phyloP scores from a whole-genome alignment of 2,113 vertebrate species.

The Corydoras maculifer region DNA sequence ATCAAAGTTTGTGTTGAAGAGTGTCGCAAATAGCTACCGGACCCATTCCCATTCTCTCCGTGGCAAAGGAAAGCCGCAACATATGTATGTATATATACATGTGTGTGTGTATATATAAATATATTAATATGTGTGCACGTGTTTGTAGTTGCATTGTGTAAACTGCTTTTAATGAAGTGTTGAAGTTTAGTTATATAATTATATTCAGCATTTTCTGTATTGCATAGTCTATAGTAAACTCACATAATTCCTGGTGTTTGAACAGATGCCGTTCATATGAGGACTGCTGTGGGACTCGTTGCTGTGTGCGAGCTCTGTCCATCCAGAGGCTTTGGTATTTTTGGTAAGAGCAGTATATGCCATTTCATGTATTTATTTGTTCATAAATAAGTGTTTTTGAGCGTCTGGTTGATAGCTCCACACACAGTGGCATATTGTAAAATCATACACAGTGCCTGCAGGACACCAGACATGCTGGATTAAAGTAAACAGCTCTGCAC shows the following conservation, averaged over 20 bases:
- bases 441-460: background rate
- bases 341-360: conserved; percentile 70
- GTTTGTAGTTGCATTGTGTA: too few species aligned
- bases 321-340: conserved; percentile 97
- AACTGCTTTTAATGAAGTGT: too few species aligned
- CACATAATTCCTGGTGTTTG: background rate
- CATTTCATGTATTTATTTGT: background rate
- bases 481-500: conserved; percentile 2
- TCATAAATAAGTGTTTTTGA: background rate
- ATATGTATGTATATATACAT: background rate
- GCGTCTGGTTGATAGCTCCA: background rate
- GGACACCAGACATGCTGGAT: background rate
- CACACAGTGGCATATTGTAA: background rate
- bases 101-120: background rate
- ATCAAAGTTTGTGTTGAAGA: too few species aligned
- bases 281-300: conserved; percentile 94
- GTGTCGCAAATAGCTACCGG: too few species aligned
- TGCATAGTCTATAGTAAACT: background rate
- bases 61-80: too few species aligned
- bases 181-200: too few species aligned
- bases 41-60: too few species aligned
- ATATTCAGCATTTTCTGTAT: conserved; percentile 38
- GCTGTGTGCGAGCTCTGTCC: conserved; percentile 88
- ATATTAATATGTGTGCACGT: too few species aligned
- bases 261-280: conserved; percentile 92